phyloP scores from a whole-genome alignment of 2,888 invertebrate genomes.

The Orthosia gothica region DNA sequence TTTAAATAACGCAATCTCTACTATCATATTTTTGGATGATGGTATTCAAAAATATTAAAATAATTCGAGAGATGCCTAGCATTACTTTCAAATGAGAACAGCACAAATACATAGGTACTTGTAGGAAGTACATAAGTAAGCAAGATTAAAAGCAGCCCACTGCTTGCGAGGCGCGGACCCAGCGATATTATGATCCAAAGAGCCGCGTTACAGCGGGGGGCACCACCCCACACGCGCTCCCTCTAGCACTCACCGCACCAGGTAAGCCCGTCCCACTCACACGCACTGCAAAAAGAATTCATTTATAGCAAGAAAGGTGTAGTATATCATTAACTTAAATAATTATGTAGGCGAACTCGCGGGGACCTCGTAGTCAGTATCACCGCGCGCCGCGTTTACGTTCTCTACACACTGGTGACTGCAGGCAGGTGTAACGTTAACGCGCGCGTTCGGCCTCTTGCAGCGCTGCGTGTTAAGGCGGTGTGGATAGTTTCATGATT shows the following conservation, averaged over 20 bases:
- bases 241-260: slow-evolving; percentile 50
- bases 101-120: slow-evolving; percentile 63
- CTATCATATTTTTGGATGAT: slow-evolving; percentile 18
- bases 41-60: slow-evolving; percentile 39
- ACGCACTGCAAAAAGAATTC: slow-evolving; percentile 82
- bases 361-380: slow-evolving; percentile 61
- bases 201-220: slow-evolving; percentile 75
- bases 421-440: slow-evolving; percentile 66
- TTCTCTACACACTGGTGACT: slow-evolving; percentile 35
- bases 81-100: slow-evolving; percentile 57
- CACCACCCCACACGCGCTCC: slow-evolving; percentile 76
- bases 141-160: slow-evolving; percentile 83
- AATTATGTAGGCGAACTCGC: slow-evolving; percentile 84
- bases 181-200: slow-evolving; percentile 75
- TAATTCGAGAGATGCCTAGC: slow-evolving; percentile 50
- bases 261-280: slow-evolving; percentile 69
- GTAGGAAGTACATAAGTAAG: slow-evolving; percentile 79
- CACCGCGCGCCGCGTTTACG: slow-evolving; percentile 67
- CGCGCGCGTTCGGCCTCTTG: slow-evolving; percentile 61
- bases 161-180: slow-evolving; percentile 75
- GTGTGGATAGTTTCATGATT: slow-evolving; percentile 86
- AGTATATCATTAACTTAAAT: slow-evolving; percentile 90
- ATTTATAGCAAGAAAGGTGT: slow-evolving; percentile 86
- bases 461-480: slow-evolving; percentile 52
- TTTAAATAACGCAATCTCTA: background rate